These are phyloP conservation scores for Lycopodina hypogea DNA, from an alignment of 37 sponge, comb jelly and placozoan genomes.

Conservation along the genomic window DNA sequence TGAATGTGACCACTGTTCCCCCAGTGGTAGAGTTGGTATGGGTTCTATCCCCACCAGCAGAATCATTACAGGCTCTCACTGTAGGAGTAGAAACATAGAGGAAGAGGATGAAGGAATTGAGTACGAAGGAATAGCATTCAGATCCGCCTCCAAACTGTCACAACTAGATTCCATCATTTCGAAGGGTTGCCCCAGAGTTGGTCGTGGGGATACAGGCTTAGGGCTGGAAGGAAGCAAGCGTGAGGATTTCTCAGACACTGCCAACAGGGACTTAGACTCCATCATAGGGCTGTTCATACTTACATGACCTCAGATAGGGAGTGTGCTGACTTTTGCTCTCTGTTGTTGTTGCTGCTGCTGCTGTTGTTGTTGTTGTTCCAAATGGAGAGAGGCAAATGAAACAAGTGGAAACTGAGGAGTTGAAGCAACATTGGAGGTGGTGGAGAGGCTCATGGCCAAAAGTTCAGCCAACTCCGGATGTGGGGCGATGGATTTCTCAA, in stretches of 20 bases:
- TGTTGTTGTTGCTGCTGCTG: too few relatives aligned
- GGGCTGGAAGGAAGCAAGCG: conserved; percentile 57
- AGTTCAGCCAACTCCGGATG: conserved; percentile 41
- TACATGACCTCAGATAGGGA: neutral
- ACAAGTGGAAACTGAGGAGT: neutral
- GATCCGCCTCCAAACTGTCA: neutral
- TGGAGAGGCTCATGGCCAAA: conserved; percentile 37
- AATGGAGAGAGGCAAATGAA: neutral
- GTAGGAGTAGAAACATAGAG: neutral
- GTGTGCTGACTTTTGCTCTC: conserved; percentile 11
- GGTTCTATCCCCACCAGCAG: neutral
- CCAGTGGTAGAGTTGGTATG: too few relatives aligned
- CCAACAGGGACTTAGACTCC: neutral
- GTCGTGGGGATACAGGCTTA: conserved; percentile 22
- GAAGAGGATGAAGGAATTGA: neutral
- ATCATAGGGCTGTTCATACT: neutral
- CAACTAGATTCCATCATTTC: conserved; percentile 47
- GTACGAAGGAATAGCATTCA: neutral
- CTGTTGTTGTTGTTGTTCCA: neutral
- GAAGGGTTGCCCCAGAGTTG: neutral
- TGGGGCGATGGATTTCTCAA: conserved; percentile 34
- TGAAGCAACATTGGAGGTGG: neutral
- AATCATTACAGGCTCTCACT: too few relatives aligned
- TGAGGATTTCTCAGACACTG: conserved; percentile 1
- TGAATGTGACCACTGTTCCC: too few relatives aligned